Evolutionary conservation across 2,797 vertebrate species (phyloP).

Genomic region (Pteropus rufus): DNA sequence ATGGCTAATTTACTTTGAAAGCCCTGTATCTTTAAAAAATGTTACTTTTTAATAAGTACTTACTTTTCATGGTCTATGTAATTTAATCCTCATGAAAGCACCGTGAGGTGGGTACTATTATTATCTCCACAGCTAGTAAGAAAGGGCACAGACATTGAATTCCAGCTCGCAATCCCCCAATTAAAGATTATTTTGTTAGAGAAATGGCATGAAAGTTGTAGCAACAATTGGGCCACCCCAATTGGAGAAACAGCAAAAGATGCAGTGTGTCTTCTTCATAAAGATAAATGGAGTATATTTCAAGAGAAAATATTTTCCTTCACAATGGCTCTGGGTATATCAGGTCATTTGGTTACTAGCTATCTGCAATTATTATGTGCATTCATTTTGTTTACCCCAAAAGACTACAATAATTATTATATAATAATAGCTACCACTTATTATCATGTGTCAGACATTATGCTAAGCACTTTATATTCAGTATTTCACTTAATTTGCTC

Average conservation of each 20-base stretch:
- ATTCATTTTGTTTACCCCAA: neutral
- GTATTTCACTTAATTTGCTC: neutral
- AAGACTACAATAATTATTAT: neutral
- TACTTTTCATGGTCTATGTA: neutral
- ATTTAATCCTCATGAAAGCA: neutral
- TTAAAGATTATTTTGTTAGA: neutral
- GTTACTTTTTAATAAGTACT: neutral
- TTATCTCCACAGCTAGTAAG: neutral
- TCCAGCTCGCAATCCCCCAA: neutral
- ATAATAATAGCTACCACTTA: neutral
- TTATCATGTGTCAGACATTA: neutral
- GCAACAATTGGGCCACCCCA: neutral
- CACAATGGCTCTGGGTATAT: neutral
- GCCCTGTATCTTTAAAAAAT: neutral
- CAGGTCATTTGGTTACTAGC: neutral
- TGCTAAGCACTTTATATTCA: neutral
- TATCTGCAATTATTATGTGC: neutral
- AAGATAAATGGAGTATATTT: neutral
- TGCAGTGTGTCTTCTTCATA: neutral
- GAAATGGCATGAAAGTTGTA: neutral
- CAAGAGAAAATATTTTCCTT: neutral
- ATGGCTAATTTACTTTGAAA: neutral
- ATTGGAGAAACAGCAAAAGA: neutral
- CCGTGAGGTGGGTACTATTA: neutral
- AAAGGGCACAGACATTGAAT: neutral